Conservation (phyloP, 1,140 invertebrate genomes). For the Leptonema lineaticorne region DNA sequence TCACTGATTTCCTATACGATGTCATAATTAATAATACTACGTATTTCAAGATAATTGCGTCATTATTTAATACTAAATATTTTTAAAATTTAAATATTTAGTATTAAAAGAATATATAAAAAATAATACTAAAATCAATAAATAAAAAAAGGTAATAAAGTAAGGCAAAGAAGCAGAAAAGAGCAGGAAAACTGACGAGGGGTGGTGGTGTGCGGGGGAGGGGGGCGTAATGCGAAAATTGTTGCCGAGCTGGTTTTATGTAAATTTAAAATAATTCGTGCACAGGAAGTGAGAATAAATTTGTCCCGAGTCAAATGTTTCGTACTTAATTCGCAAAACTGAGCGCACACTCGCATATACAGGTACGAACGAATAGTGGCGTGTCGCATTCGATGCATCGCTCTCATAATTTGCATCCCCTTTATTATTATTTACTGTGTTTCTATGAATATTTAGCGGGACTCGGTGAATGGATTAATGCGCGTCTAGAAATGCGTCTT, state of each 20-base stretch:
- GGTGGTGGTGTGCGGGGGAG: neutral
- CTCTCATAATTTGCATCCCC: conserved; percentile 25
- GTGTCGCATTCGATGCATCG: conserved; percentile 23
- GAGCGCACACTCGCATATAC: neutral
- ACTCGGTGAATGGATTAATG: neutral
- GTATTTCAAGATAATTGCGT: no score
- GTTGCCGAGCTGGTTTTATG: conserved; percentile 17
- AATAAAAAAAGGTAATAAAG: no score
- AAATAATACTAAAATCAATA: no score
- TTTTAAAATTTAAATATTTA: no score
- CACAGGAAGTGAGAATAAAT: conserved; percentile 25
- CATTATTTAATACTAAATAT: no score
- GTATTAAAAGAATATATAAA: no score
- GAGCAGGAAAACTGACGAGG: no score
- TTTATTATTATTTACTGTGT: conserved; percentile 25
- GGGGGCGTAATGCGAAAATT: conserved; percentile 8
- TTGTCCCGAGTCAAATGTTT: conserved; percentile 28
- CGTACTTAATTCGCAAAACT: conserved; percentile 22
- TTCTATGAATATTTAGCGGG: conserved; percentile 21
- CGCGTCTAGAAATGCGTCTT: no score
- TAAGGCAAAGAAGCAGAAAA: no score
- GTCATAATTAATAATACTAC: no score
- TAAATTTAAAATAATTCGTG: conserved; percentile 22
- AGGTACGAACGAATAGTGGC: neutral
- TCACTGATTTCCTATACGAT: no score